Base-by-base conservation (phyloP, 2,888 invertebrate genomes). In the Crossocerus cetratus region DNA sequence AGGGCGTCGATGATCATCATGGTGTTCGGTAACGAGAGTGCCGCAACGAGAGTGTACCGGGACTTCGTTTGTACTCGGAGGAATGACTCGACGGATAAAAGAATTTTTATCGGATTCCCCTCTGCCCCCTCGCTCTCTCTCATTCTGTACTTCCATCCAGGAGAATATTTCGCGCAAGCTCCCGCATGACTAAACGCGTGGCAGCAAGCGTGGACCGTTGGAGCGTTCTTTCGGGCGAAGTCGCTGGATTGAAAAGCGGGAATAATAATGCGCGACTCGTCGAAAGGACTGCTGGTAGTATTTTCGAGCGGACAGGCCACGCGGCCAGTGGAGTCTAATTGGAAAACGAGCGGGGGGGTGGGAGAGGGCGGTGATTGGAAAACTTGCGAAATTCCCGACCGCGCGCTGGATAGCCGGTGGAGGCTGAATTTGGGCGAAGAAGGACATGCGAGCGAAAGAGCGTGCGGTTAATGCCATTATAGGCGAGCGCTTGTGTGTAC, bases 401-500 rank as follows among this genome's bases (percentile, higher is more conserved):
- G 14, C 14, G 0, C 14, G 49, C 49, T 16, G 8, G 16, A 49
- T 4, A 32, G 11, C 32, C 11, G 32, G n/a, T n/a, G 32, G 57
- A 45, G 72, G 14, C 32, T 43, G 71, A 44, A 72, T 71, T 68
- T 65, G 62, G 64, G 69, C 63, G 73, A 73, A 77, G 79, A 83
- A 80, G 81, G 83, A 84, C 83, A 82, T 82, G 82, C 81, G 82
- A 79, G 81, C 79, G 78, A 77, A 79, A 77, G 83, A 83, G 81
- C 78, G 81, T 80, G 81, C 78, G 77, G 79, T 78, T 80, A 77
- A 83, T 84, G 78, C 79, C 75, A 86, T 82, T 82, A 83, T 74
- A 79, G 76, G 49, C n/a, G 77, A 69, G 67, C 78, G 76, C 83
- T 85, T 84, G 86, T 85, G 87, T 85, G 86, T 88, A 86, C 84